These are phyloP conservation scores for Poeciliopsis turrubarensis DNA, from an alignment of 2,113 vertebrate genomes.

Conservation along the genomic window DNA sequence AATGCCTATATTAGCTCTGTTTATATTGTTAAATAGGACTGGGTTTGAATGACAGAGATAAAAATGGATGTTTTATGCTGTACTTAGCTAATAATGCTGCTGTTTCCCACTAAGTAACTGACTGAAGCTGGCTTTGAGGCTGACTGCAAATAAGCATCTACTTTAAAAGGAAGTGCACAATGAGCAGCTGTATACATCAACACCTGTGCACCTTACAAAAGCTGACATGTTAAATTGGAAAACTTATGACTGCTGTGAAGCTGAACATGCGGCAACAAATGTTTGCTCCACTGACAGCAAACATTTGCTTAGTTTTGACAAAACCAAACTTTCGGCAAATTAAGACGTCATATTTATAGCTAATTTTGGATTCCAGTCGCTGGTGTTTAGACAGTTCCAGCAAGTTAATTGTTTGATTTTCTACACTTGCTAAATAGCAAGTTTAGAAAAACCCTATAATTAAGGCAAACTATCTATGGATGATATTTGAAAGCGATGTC, in stretches of 20 bases:
- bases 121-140: neutral
- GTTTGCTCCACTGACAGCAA: too few species aligned
- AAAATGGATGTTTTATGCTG: neutral
- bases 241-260: neutral
- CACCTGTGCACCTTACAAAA: neutral
- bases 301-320: too few species aligned
- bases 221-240: neutral
- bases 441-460: neutral
- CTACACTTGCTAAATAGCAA: too few species aligned
- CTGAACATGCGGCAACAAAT: too few species aligned
- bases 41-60: neutral
- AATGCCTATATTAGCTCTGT: neutral
- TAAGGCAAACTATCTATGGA: neutral
- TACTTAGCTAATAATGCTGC: neutral
- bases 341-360: too few species aligned
- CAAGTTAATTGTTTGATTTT: too few species aligned
- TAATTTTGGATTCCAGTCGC: too few species aligned
- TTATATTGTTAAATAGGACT: neutral
- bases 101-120: neutral
- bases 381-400: too few species aligned
- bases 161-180: neutral
- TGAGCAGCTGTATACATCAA: neutral
- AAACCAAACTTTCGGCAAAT: too few species aligned
- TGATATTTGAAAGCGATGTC: neutral
- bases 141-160: neutral